Evolutionary conservation across 2,888 invertebrate genomes (phyloP), one percentile per base, ranked within the genome.

Genomic region (Auanema freiburgensis): DNA sequence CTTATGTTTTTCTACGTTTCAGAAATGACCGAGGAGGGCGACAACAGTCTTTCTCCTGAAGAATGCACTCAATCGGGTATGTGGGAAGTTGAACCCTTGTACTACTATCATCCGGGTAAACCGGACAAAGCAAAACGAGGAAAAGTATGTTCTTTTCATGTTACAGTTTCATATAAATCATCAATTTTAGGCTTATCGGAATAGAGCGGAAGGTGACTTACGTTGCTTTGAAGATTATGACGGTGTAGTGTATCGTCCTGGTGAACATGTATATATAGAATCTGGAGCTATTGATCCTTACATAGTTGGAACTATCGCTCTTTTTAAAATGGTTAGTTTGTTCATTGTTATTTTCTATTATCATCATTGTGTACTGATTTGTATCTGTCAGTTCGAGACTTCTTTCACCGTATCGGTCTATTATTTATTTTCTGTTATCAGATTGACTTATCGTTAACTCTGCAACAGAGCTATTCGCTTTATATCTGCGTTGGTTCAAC

Each of bases 221-320:
- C 71, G 75, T 61, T 74, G 77, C 52, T 79, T 79, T 55, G 72
- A 78, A 67, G 69, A 73, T 14, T 73, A 78, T 51, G 75, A 79
- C 52, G 78, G 77, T 44, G 61, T 63, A 14, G 61, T 69, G 59
- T 79, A 79, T 65, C 67, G 69, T 52, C 61, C 70, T 5, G 74
- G 76, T 11, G 79, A 79, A 61, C 68, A 71, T 49, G 78, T 79
- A 43, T 79, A 72, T 63, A 64, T 79, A 25, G 79, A 79, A 57
- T 59, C 70, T 14, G 46, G 64, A 21, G 60, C 66, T 10, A 64
- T 63, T 49, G 79, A 79, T 53, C 78, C 79, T 42, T 79, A 66
- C 61, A 56, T 77, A 53, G 69, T 79, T 59, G 78, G 76, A 23
- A 67, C 66, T 25, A 71, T 79, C 52, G 57, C 64, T 49, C 61